A percentile compares a stretch with the other conserved stretches of the same genome.
Evolutionary conservation across 2,797 vertebrate genomes (phyloP).

Genomic region (Trichosurus vulpecula): DNA sequence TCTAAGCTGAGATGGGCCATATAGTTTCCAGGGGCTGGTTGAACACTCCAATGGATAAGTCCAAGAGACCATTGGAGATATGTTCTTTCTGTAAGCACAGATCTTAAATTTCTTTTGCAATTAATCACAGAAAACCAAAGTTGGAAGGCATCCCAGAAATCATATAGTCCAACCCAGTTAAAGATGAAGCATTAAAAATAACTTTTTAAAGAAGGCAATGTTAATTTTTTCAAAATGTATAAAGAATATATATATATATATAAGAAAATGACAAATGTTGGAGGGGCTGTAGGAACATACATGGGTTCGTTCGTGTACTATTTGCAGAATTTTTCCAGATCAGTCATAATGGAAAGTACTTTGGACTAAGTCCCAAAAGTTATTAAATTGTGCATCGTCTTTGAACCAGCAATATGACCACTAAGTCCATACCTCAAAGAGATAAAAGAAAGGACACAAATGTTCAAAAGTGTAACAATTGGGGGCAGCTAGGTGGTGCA

Average conservation of each 20-base stretch:
- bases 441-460: background rate
- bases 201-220: background rate
- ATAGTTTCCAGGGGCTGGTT: background rate
- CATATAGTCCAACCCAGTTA: background rate
- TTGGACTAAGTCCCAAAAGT: background rate
- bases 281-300: no score
- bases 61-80: background rate
- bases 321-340: background rate
- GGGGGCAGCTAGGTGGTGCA: no score
- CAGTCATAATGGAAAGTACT: background rate
- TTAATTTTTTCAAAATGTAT: background rate
- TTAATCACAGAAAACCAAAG: background rate
- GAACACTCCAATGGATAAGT: background rate
- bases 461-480: background rate
- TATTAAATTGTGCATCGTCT: background rate
- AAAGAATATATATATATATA: background rate
- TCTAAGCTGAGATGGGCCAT: background rate
- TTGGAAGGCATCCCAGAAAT: background rate
- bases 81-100: background rate
- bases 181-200: background rate
- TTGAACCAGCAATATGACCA: background rate
- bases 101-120: background rate
- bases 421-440: background rate
- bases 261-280: background rate
- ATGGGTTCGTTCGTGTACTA: background rate